Evolutionary conservation across 2,888 invertebrate species (phyloP).

Genomic region (Agrotis segetum): DNA sequence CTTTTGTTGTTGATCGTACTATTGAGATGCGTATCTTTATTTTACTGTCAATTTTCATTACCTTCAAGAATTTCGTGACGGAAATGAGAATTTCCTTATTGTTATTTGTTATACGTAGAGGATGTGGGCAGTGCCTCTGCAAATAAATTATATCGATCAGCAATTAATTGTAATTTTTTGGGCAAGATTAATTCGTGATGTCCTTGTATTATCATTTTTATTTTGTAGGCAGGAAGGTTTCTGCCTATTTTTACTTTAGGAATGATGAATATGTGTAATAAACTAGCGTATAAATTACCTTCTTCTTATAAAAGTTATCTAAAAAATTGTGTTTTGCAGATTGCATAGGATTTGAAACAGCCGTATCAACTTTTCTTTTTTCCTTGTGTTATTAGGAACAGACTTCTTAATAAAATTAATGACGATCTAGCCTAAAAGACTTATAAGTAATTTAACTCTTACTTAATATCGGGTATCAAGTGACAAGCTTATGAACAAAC

Average conservation of each 20-base stretch:
- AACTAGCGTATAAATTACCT: neutral
- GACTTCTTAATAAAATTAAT: too few species aligned
- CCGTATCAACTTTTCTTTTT: too few species aligned
- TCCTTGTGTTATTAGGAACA: too few species aligned
- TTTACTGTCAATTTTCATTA: conserved; percentile 35
- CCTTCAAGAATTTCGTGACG: conserved; percentile 25
- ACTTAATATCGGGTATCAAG: too few species aligned
- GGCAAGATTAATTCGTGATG: conserved; percentile 12
- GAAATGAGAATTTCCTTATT: conserved; percentile 46
- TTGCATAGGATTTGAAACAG: too few species aligned
- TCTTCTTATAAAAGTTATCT: neutral
- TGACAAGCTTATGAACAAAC: too few species aligned
- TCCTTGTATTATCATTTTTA: conserved; percentile 27
- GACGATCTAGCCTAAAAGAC: too few species aligned
- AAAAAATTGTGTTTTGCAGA: neutral
- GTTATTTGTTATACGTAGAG: conserved; percentile 8
- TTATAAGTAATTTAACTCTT: too few species aligned
- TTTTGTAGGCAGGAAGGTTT: neutral
- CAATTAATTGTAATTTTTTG: conserved; percentile 17
- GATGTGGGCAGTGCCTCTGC: conserved; percentile 35
- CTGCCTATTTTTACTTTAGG: neutral
- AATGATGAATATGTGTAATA: neutral
- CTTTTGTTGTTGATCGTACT: conserved; percentile 4
- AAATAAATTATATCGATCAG: conserved; percentile 28
- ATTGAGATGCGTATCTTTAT: neutral